Percentiles rank a stretch among this genome's conserved stretches.
Evolutionary conservation across 2,797 vertebrate genomes (phyloP).

Genomic region (Catharus ustulatus): DNA sequence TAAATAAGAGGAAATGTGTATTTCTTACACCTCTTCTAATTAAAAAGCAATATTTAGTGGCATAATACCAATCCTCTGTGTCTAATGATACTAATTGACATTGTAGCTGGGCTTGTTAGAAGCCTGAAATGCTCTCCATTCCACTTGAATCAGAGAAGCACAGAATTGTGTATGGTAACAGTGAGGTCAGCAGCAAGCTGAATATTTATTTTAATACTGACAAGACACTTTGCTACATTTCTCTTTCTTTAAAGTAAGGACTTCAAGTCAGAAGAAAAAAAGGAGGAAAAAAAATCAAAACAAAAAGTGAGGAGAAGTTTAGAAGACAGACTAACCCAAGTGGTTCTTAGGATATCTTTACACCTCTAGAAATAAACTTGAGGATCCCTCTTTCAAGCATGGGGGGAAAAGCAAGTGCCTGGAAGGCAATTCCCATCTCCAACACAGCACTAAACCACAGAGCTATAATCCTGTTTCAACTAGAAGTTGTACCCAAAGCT

Average conservation of each 20-base stretch:
- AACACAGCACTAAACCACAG: not conserved
- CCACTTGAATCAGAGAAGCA: not conserved
- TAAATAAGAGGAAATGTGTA: not conserved
- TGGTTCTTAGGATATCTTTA: not conserved
- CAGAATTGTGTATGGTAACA: not conserved
- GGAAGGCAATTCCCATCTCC: not conserved
- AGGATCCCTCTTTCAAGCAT: not conserved
- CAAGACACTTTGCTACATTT: not conserved
- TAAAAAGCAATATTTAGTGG: not conserved
- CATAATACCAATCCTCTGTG: not conserved
- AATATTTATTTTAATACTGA: not conserved
- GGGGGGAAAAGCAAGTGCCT: not conserved
- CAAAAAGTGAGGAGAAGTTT: not conserved
- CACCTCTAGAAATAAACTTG: not conserved
- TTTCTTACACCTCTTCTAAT: slow-evolving; percentile 11
- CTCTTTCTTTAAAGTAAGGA: not conserved
- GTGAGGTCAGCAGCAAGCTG: not conserved
- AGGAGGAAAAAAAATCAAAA: not conserved
- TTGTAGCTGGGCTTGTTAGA: not conserved
- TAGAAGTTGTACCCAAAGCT: not conserved
- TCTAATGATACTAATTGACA: not conserved
- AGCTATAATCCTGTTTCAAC: not conserved
- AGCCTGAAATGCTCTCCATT: not conserved
- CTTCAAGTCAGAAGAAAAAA: not conserved
- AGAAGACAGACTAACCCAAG: not conserved